A percentile compares a stretch with the other conserved stretches of the same genome.
Conservation (phyloP, 2,797 vertebrate genomes). For the Eremophila alpestris region DNA sequence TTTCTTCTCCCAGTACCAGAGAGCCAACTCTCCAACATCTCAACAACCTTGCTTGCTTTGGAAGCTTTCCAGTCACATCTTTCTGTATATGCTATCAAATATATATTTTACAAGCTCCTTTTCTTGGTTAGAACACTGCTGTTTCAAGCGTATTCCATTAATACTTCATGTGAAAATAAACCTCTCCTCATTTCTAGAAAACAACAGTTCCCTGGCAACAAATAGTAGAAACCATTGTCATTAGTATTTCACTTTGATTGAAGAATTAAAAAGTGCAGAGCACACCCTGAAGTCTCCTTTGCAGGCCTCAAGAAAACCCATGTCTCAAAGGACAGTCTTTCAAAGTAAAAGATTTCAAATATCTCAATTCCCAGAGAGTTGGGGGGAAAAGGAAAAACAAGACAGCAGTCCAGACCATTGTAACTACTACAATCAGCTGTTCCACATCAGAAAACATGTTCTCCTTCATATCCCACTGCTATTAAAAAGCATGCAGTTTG, state of each 20-base stretch:
- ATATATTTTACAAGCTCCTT: constrained; percentile 44
- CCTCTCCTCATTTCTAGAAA: constrained; percentile 42
- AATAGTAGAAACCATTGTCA: constrained; percentile 23
- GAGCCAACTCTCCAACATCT: constrained; percentile 67
- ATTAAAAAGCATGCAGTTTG: constrained; percentile 22
- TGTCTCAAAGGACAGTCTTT: not conserved
- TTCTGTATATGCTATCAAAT: constrained; percentile 64
- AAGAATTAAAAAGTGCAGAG: not conserved
- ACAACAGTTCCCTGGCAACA: constrained; percentile 56
- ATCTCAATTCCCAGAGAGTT: constrained; percentile 21
- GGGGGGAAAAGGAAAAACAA: not conserved
- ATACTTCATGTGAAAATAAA: constrained; percentile 64
- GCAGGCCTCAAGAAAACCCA: not conserved
- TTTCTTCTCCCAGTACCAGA: constrained; percentile 34
- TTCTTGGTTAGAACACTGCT: not conserved
- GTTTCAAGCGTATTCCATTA: constrained; percentile 52
- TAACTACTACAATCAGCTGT: constrained; percentile 37
- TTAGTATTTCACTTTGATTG: not conserved
- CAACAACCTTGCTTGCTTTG: constrained; percentile 77
- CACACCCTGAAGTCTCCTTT: not conserved
- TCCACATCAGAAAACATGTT: constrained; percentile 14
- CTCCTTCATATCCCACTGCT: constrained; percentile 21
- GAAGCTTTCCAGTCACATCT: constrained; percentile 78
- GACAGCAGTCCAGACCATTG: not conserved
- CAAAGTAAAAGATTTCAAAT: not conserved